Evolutionary conservation across 2,888 invertebrate species (phyloP), one percentile per base, ranked within the genome.

Genomic region (Yponomeuta plumbellus): DNA sequence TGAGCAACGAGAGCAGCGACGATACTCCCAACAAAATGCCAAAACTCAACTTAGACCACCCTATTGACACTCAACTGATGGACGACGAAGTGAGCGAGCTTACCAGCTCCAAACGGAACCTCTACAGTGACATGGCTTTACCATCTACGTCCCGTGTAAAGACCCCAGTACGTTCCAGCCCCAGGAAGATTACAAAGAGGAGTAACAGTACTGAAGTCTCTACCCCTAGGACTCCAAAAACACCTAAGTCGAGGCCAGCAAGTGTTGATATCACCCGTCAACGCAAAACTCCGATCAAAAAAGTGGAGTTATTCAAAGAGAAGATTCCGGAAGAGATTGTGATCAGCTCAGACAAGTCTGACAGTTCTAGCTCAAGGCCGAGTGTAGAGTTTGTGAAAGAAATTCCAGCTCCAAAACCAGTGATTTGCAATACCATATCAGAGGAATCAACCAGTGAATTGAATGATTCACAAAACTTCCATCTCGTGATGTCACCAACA

Each of bases 381-480:
- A 84, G 80, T 65, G 77, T 83, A 3, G 84, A 85, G 69, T 81
- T 85, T 44, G 75, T 83, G 0, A 74, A 74, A 69, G 84, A 86
- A 78, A 80, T 80, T 68, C 75, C 71, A 57, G 72, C 81, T 1
- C 74, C 78, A 0, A 71, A 69, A 22, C 74, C 77, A 68, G 71
- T 83, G 22, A 20, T 13, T 22, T 79, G 83, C 17, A 21, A 39
- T 6, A 58, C 59, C 11, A 66, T 58, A 34, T 11, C 69, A 1
- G 84, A 84, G 67, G 88, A 88, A 71, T 17, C 44, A 13, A 74
- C 70, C 58, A 80, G 81, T 0, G 85, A 85, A 66, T 70, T 84
- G 8, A 83, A 87, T 66, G 90, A 92, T 70, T 91, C 91, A 0
- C 92, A 92, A 78, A 81, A 80, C 64, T 80, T 92, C 66, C 87